Percentiles rank a stretch among this genome's conserved stretches.
These are phyloP conservation scores for Junonia oenone DNA, from an alignment of 2,888 invertebrate genomes.

Conservation along the genomic window DNA sequence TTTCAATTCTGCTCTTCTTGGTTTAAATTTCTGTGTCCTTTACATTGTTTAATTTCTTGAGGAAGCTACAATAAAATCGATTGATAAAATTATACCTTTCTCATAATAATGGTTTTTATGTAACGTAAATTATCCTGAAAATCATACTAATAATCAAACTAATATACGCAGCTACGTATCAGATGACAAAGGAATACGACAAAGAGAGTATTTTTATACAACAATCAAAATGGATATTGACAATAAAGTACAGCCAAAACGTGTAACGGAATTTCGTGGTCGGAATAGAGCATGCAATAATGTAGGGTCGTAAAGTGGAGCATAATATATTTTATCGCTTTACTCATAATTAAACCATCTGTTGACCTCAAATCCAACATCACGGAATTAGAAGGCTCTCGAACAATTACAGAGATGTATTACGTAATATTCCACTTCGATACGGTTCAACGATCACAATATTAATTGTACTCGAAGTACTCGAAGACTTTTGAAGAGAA, in stretches of 20 bases:
- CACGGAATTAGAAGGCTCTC: neutral
- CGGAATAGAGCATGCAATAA: conserved; percentile 14
- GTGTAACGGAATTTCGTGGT: conserved; percentile 16
- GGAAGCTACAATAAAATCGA: no score
- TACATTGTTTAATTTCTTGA: no score
- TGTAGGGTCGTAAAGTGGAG: conserved; percentile 12
- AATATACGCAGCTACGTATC: no score
- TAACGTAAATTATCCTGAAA: no score
- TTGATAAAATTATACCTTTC: no score
- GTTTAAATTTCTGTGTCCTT: no score
- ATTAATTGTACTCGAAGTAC: neutral
- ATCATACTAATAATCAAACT: neutral
- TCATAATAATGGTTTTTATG: no score
- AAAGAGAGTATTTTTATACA: conserved; percentile 1
- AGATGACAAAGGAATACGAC: neutral
- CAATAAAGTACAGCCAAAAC: conserved; percentile 21
- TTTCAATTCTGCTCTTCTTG: no score
- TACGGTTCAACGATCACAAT: neutral
- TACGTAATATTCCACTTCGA: no score
- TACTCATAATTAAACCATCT: conserved; percentile 10
- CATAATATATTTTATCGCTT: conserved; percentile 11
- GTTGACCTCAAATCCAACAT: neutral
- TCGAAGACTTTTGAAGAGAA: neutral
- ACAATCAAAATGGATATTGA: conserved; percentile 21
- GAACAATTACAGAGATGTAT: neutral